A percentile compares a stretch with the other conserved stretches of the same genome.
phyloP scores from a whole-genome alignment of 2,113 vertebrate genomes.

The Turnix velox region DNA sequence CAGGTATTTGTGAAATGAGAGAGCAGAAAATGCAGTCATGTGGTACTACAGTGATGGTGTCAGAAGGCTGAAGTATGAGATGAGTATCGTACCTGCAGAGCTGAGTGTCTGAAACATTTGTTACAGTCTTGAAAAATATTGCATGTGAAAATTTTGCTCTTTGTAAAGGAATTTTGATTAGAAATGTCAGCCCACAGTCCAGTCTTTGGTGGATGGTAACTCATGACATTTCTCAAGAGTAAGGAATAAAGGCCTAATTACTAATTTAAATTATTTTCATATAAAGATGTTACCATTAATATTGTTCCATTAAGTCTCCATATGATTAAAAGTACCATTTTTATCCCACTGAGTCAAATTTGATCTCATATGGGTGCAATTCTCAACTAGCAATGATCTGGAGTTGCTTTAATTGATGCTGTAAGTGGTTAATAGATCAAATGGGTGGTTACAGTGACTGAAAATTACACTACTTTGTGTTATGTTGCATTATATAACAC shows the following conservation, averaged over 20 bases:
- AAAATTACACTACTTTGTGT: neutral
- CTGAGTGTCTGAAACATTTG: neutral
- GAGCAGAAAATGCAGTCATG: neutral
- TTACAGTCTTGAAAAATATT: neutral
- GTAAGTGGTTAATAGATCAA: neutral
- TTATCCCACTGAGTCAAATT: neutral
- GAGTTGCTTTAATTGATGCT: neutral
- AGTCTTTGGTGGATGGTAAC: neutral
- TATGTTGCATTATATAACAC: neutral
- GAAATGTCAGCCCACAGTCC: neutral
- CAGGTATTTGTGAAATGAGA: conserved; percentile 70
- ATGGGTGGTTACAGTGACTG: neutral
- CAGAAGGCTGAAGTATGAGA: neutral
- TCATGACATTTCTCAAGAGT: neutral
- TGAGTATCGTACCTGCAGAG: neutral
- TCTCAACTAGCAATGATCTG: neutral
- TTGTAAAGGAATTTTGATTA: neutral
- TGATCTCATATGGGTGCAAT: neutral
- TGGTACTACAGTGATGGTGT: neutral
- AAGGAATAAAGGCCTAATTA: neutral
- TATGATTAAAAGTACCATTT: neutral
- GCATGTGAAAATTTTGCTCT: neutral
- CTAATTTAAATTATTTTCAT: neutral
- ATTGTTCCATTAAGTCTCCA: neutral
- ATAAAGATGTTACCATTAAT: neutral